Conservation (phyloP, 2,113 vertebrate species). For the Urocolius indicus region DNA sequence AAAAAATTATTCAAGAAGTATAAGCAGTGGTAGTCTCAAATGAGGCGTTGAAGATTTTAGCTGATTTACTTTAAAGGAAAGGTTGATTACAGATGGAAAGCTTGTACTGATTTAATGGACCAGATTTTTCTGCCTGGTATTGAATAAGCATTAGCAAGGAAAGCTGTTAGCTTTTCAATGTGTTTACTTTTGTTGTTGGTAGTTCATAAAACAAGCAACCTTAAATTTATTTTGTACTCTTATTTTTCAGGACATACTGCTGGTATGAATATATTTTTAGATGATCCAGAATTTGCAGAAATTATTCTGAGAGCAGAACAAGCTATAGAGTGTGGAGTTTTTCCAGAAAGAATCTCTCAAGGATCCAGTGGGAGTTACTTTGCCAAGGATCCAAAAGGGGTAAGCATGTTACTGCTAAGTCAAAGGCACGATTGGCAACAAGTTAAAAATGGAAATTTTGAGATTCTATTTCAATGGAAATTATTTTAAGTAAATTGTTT, state of each 20-base stretch:
- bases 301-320: constrained; percentile 88
- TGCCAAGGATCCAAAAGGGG: constrained; percentile 94
- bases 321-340: constrained; percentile 88
- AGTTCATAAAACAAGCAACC: too few relatives aligned
- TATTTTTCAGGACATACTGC: constrained; percentile 70
- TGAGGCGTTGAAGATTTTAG: not conserved
- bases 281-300: constrained; percentile 92
- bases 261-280: constrained; percentile 88
- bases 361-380: constrained; percentile 98
- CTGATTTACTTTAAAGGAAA: not conserved
- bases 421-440: not conserved
- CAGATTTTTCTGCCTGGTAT: not conserved
- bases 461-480: not conserved
- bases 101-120: not conserved
- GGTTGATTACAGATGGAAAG: not conserved
- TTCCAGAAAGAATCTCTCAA: constrained; percentile 94
- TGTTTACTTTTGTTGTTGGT: not conserved
- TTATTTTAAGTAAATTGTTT: not conserved
- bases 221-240: too few relatives aligned
- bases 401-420: constrained; percentile 70
- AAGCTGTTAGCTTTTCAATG: not conserved
- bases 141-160: not conserved
- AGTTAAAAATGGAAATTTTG: not conserved
- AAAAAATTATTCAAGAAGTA: not conserved
- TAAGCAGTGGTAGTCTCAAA: not conserved